A percentile compares a stretch with the other conserved stretches of the same genome.
Evolutionary conservation across 2,797 vertebrate species (phyloP).

Genomic region (Vireo griseus): DNA sequence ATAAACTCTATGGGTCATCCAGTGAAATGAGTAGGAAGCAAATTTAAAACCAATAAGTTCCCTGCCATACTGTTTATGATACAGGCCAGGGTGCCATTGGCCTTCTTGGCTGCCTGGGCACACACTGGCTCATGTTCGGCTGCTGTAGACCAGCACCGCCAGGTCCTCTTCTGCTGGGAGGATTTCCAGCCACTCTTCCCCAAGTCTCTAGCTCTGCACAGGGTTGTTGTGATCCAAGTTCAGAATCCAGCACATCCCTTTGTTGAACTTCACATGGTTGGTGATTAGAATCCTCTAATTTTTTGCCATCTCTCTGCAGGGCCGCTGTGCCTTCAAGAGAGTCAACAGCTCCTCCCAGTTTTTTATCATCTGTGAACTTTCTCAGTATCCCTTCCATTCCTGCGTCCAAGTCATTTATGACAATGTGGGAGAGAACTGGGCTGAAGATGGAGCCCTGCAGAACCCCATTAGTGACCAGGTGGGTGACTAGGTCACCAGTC

Average conservation of each 20-base stretch:
- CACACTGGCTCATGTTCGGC: no score
- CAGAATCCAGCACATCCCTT: background rate
- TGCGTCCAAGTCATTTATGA: background rate
- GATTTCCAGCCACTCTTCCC: background rate
- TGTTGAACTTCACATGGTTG: background rate
- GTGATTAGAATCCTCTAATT: background rate
- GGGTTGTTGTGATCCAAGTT: background rate
- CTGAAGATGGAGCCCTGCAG: background rate
- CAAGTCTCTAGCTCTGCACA: fast-evolving
- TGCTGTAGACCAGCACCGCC: fast-evolving
- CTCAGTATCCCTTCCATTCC: background rate
- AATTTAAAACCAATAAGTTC: background rate
- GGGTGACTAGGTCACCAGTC: background rate
- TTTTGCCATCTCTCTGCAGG: background rate
- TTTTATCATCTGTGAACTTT: background rate
- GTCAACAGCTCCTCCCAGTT: background rate
- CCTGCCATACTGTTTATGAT: background rate
- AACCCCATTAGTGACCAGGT: background rate
- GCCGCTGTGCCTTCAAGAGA: background rate
- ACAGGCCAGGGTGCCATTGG: background rate
- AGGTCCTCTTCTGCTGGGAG: background rate
- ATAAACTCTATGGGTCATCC: background rate
- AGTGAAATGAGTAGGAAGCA: background rate
- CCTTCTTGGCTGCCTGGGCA: background rate
- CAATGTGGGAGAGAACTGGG: background rate